phyloP scores from a whole-genome alignment of 2,888 invertebrate species.

The Alcis repandata region DNA sequence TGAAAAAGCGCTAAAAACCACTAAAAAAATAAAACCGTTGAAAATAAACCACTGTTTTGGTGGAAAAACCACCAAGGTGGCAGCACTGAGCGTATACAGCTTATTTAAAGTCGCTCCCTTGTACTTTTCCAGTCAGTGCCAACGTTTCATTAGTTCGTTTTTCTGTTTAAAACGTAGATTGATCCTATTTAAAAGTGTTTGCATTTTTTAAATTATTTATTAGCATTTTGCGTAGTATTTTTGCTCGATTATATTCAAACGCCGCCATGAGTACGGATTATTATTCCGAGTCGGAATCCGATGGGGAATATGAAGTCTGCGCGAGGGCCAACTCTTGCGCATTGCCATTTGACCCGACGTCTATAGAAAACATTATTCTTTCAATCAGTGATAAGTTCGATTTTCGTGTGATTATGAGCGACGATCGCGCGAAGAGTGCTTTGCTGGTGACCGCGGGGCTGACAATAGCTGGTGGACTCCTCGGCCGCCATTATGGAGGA shows the following conservation, averaged over 20 bases:
- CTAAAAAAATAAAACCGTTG: too few species aligned
- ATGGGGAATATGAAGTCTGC: slow-evolving; percentile 62
- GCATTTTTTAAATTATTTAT: too few species aligned
- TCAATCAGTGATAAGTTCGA: slow-evolving; percentile 72
- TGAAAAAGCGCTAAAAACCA: too few species aligned
- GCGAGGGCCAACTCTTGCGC: slow-evolving; percentile 50
- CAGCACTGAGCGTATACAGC: too few species aligned
- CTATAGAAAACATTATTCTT: slow-evolving; percentile 72
- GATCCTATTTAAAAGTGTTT: too few species aligned
- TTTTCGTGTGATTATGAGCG: slow-evolving; percentile 69
- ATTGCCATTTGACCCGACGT: slow-evolving; percentile 68
- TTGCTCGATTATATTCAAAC: not conserved
- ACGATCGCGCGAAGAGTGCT: slow-evolving; percentile 62
- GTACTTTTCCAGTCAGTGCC: too few species aligned
- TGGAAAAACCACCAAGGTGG: too few species aligned
- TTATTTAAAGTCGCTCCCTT: too few species aligned
- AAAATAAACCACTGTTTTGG: too few species aligned
- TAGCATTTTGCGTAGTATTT: not conserved
- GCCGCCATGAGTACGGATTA: slow-evolving; percentile 49
- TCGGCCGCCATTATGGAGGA: slow-evolving; percentile 77
- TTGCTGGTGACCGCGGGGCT: slow-evolving; percentile 71
- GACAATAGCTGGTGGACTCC: slow-evolving; percentile 71
- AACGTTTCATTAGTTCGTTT: too few species aligned
- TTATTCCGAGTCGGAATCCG: slow-evolving; percentile 56
- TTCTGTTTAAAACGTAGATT: not conserved